Percentiles rank a stretch among this genome's conserved stretches.
These are phyloP conservation scores for Apocrypta bakeri DNA, from an alignment of 1,140 invertebrate species.

Conservation along the genomic window DNA sequence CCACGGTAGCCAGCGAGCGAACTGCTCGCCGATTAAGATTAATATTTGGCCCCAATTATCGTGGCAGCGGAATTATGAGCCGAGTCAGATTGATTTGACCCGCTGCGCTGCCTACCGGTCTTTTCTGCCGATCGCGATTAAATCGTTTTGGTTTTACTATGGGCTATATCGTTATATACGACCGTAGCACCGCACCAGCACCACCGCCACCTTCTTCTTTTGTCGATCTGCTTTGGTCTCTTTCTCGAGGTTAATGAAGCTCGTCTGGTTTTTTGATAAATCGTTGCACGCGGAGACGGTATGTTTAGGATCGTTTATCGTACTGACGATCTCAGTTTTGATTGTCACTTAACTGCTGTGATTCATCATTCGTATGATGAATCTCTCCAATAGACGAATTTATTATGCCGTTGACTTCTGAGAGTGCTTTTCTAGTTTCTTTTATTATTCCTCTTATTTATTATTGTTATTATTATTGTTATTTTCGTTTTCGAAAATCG, in stretches of 20 bases:
- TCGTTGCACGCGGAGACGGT: not conserved
- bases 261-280: not conserved
- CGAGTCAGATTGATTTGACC: constrained; percentile 40
- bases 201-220: not conserved
- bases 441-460: no score
- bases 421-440: no score
- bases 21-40: constrained; percentile 37
- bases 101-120: constrained; percentile 27
- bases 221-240: not conserved
- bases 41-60: constrained; percentile 48
- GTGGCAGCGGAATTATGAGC: constrained; percentile 39
- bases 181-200: not conserved
- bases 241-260: not conserved
- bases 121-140: constrained; percentile 34
- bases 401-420: not conserved
- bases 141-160: constrained; percentile 6
- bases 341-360: not conserved
- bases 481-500: not conserved
- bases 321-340: not conserved
- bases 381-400: not conserved
- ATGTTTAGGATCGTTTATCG: not conserved
- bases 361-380: constrained; percentile 2
- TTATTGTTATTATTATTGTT: no score
- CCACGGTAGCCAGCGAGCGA: constrained; percentile 36
- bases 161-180: not conserved